Evolutionary conservation across 2,113 vertebrate genomes (phyloP).

Genomic region (Pan paniscus): DNA sequence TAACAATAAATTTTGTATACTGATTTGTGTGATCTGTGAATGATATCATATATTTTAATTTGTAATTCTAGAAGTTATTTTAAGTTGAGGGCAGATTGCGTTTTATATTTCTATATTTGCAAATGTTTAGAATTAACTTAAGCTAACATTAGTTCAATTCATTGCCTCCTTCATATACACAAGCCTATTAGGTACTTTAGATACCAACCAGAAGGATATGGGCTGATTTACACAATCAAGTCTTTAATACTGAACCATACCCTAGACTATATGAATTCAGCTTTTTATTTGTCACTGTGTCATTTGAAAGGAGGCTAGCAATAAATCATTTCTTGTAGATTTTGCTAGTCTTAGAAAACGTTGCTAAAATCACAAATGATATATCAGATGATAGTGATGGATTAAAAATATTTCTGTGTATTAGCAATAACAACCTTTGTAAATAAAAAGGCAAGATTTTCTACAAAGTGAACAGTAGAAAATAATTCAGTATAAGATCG

Average conservation of each 20-base stretch:
- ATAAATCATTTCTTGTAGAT: conserved; percentile 56
- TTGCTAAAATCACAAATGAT: conserved; percentile 58
- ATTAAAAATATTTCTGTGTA: conserved; percentile 45
- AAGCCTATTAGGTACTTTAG: background rate
- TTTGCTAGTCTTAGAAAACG: conserved; percentile 30
- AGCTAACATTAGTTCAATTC: background rate
- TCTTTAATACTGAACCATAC: conserved; percentile 57
- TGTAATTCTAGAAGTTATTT: background rate
- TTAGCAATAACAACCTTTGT: conserved; percentile 32
- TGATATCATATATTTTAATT: background rate
- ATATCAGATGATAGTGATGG: conserved; percentile 37
- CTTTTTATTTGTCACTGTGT: conserved; percentile 62
- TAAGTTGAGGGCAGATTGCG: background rate
- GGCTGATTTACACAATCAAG: background rate
- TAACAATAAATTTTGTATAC: background rate
- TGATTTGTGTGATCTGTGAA: background rate
- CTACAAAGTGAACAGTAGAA: background rate
- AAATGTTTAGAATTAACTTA: conserved; percentile 1
- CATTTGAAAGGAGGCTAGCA: conserved; percentile 59
- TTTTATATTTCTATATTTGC: background rate
- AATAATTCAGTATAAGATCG: background rate
- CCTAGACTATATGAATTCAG: background rate
- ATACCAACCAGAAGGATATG: background rate
- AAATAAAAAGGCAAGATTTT: background rate
- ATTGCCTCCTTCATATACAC: background rate